phyloP scores from a whole-genome alignment of 2,113 vertebrate species.

The Oreotragus oreotragus region DNA sequence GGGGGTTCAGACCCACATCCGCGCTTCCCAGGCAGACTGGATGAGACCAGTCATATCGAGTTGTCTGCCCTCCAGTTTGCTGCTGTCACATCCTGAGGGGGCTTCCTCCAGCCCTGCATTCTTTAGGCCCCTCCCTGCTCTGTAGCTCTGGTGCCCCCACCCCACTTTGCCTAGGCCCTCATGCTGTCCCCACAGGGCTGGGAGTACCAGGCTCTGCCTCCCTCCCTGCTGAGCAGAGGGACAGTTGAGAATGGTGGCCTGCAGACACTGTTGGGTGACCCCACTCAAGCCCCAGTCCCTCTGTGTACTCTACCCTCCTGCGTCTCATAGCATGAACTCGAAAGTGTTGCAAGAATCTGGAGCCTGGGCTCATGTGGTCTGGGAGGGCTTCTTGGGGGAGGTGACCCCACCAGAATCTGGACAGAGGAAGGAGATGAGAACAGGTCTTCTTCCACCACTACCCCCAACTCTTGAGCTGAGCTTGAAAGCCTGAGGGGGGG shows the following conservation, averaged over 20 bases:
- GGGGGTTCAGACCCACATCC: not conserved
- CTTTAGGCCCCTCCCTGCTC: not conserved
- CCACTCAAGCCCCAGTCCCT: fast-evolving
- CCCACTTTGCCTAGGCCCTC: not conserved
- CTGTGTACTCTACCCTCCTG: fast-evolving
- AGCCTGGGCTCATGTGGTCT: not conserved
- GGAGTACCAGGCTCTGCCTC: not conserved
- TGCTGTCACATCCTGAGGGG: fast-evolving
- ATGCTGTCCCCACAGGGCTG: not conserved
- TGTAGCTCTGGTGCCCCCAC: not conserved
- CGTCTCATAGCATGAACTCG: not conserved
- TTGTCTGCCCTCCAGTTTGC: not conserved
- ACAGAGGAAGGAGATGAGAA: not conserved
- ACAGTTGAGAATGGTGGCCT: not conserved
- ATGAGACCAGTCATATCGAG: fast-evolving
- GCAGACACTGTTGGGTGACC: not conserved
- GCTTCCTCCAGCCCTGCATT: not conserved
- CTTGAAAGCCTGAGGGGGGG: not conserved
- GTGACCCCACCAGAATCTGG: not conserved
- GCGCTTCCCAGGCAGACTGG: fast-evolving
- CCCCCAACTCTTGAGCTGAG: not conserved
- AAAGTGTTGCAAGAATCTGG: not conserved
- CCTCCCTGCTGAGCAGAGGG: not conserved
- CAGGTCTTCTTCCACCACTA: fast-evolving
- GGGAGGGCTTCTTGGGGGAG: not conserved